Conservation (phyloP, 2,888 invertebrate species). For the Caenorhabditis panamensis region DNA sequence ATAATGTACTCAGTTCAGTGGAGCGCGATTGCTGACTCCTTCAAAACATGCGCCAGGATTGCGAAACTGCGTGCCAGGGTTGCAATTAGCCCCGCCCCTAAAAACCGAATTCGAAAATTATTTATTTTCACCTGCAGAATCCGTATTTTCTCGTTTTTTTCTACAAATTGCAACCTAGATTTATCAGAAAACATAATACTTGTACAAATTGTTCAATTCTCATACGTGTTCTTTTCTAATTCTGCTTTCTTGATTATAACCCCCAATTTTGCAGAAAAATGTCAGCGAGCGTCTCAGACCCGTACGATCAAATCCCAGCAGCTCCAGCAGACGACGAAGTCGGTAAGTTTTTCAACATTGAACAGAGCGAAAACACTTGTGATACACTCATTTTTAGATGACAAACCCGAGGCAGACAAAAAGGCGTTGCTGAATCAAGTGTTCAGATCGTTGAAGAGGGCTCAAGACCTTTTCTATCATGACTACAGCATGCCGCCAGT, state of each 20-base stretch:
- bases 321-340: constrained; percentile 57
- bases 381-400: constrained; percentile 38
- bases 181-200: no score
- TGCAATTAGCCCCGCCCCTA: constrained; percentile 38
- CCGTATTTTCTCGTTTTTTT: neutral
- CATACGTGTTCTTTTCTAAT: no score
- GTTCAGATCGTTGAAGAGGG: constrained; percentile 95
- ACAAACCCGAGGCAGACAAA: constrained; percentile 63
- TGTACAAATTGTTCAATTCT: no score
- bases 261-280: constrained; percentile 27
- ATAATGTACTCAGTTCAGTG: neutral
- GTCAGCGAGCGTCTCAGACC: constrained; percentile 42
- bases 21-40: constrained; percentile 3
- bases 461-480: constrained; percentile 96
- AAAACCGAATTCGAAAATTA: constrained; percentile 22
- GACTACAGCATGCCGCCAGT: constrained; percentile 92
- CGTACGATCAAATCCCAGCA: constrained; percentile 60
- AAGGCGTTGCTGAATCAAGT: constrained; percentile 85
- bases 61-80: constrained; percentile 29
- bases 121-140: neutral
- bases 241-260: no score
- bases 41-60: neutral
- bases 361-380: neutral
- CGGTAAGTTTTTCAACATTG: constrained; percentile 18
- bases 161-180: no score